Conservation (phyloP, 2,113 vertebrate species). For the Leucopsar rothschildi region DNA sequence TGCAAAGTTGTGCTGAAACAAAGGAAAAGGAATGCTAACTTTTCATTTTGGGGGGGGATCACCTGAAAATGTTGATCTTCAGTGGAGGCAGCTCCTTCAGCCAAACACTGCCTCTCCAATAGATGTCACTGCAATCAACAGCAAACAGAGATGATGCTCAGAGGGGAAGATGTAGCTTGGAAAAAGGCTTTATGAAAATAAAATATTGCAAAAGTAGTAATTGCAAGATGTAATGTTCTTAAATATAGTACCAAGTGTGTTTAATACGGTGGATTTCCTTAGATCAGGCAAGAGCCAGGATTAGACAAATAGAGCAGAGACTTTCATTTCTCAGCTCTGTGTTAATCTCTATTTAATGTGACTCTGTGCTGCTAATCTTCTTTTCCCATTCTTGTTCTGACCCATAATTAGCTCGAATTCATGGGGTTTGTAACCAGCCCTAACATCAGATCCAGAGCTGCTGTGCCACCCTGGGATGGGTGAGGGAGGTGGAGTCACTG, state of each 20-base stretch:
- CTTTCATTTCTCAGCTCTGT: slow-evolving; percentile 15
- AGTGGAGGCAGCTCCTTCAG: neutral
- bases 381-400: slow-evolving; percentile 5
- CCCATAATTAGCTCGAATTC: slow-evolving; percentile 35
- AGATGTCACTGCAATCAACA: slow-evolving; percentile 77
- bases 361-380: slow-evolving; percentile 17
- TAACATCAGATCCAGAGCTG: neutral
- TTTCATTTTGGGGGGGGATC: neutral
- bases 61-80: neutral
- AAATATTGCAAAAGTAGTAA: neutral
- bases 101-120: slow-evolving; percentile 64
- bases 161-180: neutral
- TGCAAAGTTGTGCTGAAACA: neutral
- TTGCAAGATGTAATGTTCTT: neutral
- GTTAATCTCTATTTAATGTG: slow-evolving; percentile 46
- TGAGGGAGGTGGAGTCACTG: neutral
- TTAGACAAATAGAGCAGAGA: neutral
- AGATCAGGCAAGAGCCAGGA: neutral
- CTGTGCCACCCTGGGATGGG: neutral
- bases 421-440: neutral
- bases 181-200: neutral
- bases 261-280: neutral
- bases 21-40: neutral
- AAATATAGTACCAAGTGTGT: neutral
- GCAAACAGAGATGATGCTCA: slow-evolving; percentile 32